Conservation (phyloP, 2,797 vertebrate genomes). For the Xiphophorus birchmanni region DNA sequence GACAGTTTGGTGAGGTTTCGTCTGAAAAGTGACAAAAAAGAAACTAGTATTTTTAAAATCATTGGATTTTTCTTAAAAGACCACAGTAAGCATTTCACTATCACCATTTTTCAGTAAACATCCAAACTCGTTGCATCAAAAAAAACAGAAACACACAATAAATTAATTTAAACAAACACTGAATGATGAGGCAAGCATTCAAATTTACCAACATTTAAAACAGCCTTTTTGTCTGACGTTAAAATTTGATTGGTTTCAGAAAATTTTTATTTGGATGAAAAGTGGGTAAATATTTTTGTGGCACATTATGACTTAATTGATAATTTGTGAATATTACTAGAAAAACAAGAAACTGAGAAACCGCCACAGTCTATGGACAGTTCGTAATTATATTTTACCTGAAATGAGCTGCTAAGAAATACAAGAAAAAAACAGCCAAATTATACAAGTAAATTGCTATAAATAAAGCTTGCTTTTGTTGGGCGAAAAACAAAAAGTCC, state of each 20-base stretch:
- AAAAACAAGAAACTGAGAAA: neutral
- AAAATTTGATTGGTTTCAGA: neutral
- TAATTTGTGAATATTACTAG: neutral
- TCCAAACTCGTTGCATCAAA: neutral
- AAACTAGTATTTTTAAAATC: neutral
- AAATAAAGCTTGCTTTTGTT: neutral
- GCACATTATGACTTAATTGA: neutral
- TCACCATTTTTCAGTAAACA: neutral
- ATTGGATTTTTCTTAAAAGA: neutral
- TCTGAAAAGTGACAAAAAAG: conserved; percentile 66
- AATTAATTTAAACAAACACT: neutral
- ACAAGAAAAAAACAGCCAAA: neutral
- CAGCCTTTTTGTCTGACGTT: neutral
- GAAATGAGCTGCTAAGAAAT: neutral
- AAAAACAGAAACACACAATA: neutral
- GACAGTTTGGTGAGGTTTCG: conserved; percentile 96
- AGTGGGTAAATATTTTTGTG: neutral
- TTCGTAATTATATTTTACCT: neutral
- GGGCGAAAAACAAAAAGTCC: neutral
- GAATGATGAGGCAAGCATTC: neutral
- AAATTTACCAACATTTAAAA: neutral
- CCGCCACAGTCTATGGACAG: neutral
- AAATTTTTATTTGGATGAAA: neutral
- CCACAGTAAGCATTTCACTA: neutral
- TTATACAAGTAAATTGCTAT: neutral